These are phyloP conservation scores for Neocrepidodera transversa DNA, from an alignment of 2,888 invertebrate genomes.

Conservation along the genomic window DNA sequence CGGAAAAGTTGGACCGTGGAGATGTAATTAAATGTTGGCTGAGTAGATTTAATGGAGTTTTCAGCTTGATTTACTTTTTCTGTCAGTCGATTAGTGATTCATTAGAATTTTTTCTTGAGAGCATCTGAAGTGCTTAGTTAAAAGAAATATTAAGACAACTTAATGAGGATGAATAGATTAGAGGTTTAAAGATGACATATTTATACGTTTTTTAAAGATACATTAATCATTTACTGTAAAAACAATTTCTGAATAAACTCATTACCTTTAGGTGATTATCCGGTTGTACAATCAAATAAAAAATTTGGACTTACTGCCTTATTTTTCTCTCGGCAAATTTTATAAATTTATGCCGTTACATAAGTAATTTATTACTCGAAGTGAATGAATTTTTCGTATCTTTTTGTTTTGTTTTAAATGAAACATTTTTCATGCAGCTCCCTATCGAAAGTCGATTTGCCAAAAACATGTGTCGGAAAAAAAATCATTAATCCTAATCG, in stretches of 20 bases:
- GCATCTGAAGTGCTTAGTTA: not conserved
- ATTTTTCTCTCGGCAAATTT: no score
- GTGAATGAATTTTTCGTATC: no score
- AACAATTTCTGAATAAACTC: no score
- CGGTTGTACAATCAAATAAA: no score
- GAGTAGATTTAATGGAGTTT: constrained; percentile 54
- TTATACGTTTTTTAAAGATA: no score
- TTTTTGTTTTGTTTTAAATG: no score
- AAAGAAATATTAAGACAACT: constrained; percentile 2
- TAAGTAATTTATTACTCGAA: no score
- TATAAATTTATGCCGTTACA: no score
- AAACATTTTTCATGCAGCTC: not conserved
- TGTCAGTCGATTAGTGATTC: constrained; percentile 50
- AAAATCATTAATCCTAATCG: constrained; percentile 16
- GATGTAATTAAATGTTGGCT: constrained; percentile 55
- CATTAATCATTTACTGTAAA: no score
- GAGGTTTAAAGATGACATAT: no score
- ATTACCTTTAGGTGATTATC: no score
- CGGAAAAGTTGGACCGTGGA: constrained; percentile 45
- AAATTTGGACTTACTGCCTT: no score
- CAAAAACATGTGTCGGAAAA: constrained; percentile 9
- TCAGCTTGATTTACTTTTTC: constrained; percentile 51
- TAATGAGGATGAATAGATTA: not conserved
- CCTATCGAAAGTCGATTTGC: not conserved
- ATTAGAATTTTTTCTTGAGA: constrained; percentile 46